Evolutionary conservation across 2,113 vertebrate genomes (phyloP).

Genomic region (Pampusana beccarii): DNA sequence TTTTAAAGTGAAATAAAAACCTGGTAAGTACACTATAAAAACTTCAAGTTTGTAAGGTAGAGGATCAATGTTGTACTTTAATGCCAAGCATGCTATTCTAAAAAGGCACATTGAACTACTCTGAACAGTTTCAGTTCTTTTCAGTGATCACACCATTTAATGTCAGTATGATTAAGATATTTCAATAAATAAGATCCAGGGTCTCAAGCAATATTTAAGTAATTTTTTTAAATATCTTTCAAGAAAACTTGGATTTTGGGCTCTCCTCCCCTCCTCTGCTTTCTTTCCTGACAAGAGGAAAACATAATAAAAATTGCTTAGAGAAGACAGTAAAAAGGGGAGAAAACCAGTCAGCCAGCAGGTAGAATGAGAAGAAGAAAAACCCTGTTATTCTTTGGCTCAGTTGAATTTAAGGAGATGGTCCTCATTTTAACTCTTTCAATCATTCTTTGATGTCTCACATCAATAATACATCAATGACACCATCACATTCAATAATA

Average conservation of each 20-base stretch:
- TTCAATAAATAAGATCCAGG: not conserved
- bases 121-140: not conserved
- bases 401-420: not conserved
- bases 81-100: not conserved
- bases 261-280: not conserved
- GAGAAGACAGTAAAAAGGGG: not conserved
- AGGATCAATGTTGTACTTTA: not conserved
- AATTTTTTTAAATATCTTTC: not conserved
- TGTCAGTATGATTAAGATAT: not conserved
- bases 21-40: not conserved
- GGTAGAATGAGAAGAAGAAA: not conserved
- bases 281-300: not conserved
- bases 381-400: not conserved
- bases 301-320: not conserved
- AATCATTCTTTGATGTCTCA: not conserved
- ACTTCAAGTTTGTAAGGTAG: not conserved
- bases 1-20: not conserved
- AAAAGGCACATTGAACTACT: not conserved
- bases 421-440: not conserved
- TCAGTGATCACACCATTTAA: not conserved
- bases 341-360: accelerated
- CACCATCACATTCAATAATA: not conserved
- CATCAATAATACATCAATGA: not conserved
- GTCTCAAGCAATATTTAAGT: not conserved
- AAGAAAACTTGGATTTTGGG: not conserved